A percentile compares a stretch with the other conserved stretches of the same genome.
phyloP scores from a whole-genome alignment of 2,888 invertebrate species.

The Dicranocentrus wangi region DNA sequence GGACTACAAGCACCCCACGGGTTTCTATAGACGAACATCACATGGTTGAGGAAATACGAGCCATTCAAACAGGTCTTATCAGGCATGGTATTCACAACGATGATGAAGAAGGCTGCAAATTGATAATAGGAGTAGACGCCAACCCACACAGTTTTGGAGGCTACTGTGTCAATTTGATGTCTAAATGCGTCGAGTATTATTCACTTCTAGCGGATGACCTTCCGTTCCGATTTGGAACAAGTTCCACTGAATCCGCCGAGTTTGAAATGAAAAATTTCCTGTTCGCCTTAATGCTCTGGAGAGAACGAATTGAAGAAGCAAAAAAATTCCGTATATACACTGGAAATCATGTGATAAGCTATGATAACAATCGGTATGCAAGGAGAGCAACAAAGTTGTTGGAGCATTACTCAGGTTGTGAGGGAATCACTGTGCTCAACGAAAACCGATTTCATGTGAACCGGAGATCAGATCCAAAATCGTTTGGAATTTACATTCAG shows the following conservation, averaged over 20 bases:
- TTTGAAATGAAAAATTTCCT: conserved; percentile 54
- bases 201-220: conserved; percentile 19
- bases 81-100: neutral
- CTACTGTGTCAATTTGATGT: conserved; percentile 40
- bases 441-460: neutral
- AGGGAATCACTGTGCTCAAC: conserved; percentile 18
- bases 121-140: conserved; percentile 42
- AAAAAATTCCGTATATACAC: conserved; percentile 21
- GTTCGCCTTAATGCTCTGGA: conserved; percentile 61
- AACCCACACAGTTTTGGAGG: conserved; percentile 32
- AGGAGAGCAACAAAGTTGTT: conserved; percentile 26
- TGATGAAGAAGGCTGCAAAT: neutral
- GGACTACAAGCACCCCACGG: too few relatives aligned
- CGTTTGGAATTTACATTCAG: conserved; percentile 43
- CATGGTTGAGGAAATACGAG: neutral
- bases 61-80: neutral
- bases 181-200: conserved; percentile 39
- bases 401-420: conserved; percentile 28
- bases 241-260: neutral
- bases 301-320: conserved; percentile 14
- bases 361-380: conserved; percentile 11
- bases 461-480: conserved; percentile 13
- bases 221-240: conserved; percentile 29
- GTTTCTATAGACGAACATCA: neutral
- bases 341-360: neutral